phyloP scores from a whole-genome alignment of 1,140 invertebrate species.

The Cyrtorhinus lividipennis region DNA sequence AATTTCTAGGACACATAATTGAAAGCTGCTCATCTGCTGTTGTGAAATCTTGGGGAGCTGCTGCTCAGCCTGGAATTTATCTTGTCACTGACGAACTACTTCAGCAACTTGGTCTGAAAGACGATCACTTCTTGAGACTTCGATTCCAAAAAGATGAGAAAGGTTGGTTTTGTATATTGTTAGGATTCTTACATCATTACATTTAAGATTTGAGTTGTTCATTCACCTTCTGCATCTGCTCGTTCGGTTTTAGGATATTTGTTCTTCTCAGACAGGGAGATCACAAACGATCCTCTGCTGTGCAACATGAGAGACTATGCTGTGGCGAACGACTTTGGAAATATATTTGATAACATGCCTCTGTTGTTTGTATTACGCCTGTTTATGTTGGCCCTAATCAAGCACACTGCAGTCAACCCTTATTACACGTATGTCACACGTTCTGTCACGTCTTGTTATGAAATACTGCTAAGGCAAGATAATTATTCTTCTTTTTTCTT shows the following conservation, averaged over 20 bases:
- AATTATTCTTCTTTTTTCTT: too few species aligned
- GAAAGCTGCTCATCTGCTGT: slow-evolving; percentile 14
- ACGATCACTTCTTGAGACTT: slow-evolving; percentile 14
- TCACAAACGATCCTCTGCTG: slow-evolving; percentile 14
- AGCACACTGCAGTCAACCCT: slow-evolving; percentile 34
- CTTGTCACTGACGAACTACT: slow-evolving; percentile 16
- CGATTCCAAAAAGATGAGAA: slow-evolving; percentile 10
- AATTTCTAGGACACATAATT: slow-evolving; percentile 14
- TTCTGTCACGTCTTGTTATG: too few species aligned
- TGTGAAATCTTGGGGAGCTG: slow-evolving; percentile 1
- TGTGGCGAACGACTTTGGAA: slow-evolving; percentile 11
- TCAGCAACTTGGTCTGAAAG: slow-evolving; percentile 12
- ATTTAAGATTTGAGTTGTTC: too few species aligned
- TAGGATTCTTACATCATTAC: background rate
- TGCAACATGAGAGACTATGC: slow-evolving; percentile 16
- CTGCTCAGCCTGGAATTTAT: background rate
- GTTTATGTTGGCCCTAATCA: slow-evolving; percentile 37
- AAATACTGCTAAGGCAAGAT: too few species aligned
- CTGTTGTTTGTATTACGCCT: slow-evolving; percentile 36
- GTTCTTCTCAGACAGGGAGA: slow-evolving; percentile 16
- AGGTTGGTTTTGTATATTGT: slow-evolving; percentile 7
- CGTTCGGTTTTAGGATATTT: slow-evolving; percentile 19
- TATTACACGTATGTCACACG: slow-evolving; percentile 15
- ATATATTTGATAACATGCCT: slow-evolving; percentile 30
- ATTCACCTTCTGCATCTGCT: too few species aligned